These are phyloP conservation scores for Capreolus pygargus DNA, from an alignment of 2,113 vertebrate species.

Conservation along the genomic window DNA sequence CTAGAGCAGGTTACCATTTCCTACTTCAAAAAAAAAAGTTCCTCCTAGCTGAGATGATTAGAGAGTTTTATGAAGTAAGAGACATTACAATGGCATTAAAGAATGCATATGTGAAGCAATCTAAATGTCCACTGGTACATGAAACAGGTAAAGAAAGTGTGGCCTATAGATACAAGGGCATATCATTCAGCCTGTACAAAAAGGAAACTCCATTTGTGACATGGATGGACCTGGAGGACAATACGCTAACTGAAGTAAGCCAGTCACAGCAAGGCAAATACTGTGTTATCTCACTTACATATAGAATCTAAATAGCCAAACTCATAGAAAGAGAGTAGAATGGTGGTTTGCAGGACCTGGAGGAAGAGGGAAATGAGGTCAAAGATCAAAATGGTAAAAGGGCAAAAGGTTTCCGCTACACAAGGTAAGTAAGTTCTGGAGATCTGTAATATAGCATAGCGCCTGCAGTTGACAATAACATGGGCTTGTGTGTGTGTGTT, in stretches of 20 bases:
- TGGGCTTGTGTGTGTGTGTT: background rate
- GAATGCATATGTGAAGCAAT: background rate
- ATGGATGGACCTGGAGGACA: background rate
- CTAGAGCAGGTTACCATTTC: background rate
- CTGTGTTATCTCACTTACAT: background rate
- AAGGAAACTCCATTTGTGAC: background rate
- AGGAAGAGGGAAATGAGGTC: background rate
- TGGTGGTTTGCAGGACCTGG: background rate
- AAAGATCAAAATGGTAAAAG: background rate
- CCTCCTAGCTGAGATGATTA: background rate
- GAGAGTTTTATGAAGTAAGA: constrained; percentile 10
- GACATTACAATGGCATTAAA: background rate
- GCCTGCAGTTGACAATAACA: background rate
- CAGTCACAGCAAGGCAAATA: background rate
- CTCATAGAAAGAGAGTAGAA: background rate
- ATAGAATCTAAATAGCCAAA: background rate
- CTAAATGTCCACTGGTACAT: background rate
- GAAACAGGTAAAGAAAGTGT: background rate
- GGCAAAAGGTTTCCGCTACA: background rate
- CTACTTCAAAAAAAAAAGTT: background rate
- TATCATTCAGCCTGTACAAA: background rate
- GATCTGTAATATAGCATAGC: background rate
- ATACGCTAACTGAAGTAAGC: background rate
- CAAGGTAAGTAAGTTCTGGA: background rate
- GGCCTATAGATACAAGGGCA: background rate